phyloP scores from a whole-genome alignment of 2,888 invertebrate genomes.

The Aleiodes leptofemur region DNA sequence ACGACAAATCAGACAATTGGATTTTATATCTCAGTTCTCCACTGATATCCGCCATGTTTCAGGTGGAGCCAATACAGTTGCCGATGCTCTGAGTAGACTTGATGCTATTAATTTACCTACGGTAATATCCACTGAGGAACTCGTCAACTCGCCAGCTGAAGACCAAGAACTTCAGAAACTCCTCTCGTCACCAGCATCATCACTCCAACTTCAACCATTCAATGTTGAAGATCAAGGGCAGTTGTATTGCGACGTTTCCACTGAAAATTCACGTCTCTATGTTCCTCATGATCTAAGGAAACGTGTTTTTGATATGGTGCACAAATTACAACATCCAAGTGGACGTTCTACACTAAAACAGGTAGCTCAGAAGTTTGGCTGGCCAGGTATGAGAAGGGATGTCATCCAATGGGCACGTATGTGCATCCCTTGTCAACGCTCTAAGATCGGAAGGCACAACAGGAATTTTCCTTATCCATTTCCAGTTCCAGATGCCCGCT shows the following conservation, averaged over 20 bases:
- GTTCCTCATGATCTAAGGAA: too few relatives aligned
- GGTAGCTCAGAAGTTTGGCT: conserved; percentile 58
- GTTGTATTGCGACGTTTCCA: conserved; percentile 49
- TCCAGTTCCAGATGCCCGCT: conserved; percentile 19
- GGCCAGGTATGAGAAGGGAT: conserved; percentile 60
- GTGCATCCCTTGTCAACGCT: conserved; percentile 62
- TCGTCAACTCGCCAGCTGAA: not conserved
- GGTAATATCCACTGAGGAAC: not conserved
- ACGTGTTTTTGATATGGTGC: conserved; percentile 47
- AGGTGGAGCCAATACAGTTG: not conserved
- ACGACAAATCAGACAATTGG: conserved; percentile 7
- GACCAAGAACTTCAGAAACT: conserved; percentile 14
- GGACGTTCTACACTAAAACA: conserved; percentile 46
- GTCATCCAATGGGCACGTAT: conserved; percentile 47
- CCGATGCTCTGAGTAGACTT: conserved; percentile 26
- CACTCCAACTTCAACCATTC: too few relatives aligned
- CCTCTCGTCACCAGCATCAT: too few relatives aligned
- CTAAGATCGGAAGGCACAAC: conserved; percentile 61
- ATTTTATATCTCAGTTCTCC: conserved; percentile 31
- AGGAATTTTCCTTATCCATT: not conserved
- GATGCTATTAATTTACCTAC: conserved; percentile 21
- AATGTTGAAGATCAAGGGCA: conserved; percentile 15
- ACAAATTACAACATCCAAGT: conserved; percentile 53
- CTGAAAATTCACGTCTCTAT: conserved; percentile 45
- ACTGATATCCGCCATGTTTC: conserved; percentile 20